These are phyloP conservation scores for Cephus pygmeus DNA, from an alignment of 2,888 invertebrate genomes.

Conservation along the genomic window DNA sequence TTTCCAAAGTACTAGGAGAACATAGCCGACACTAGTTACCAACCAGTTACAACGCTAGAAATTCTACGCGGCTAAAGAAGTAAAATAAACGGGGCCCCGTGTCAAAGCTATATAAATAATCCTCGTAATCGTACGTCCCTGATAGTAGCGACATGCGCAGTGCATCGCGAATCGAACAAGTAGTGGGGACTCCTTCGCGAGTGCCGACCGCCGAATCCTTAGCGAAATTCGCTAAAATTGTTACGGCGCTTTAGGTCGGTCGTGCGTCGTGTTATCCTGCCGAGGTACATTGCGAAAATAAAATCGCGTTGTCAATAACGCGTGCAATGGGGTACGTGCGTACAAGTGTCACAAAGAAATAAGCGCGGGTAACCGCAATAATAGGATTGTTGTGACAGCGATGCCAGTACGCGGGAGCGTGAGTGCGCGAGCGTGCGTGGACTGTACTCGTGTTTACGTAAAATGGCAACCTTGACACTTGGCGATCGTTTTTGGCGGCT, in stretches of 20 bases:
- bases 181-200: constrained; percentile 49
- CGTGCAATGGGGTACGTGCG: constrained; percentile 10
- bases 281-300: background rate
- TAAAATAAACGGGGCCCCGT: background rate
- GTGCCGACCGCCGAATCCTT: constrained; percentile 48
- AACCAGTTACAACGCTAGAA: background rate
- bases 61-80: background rate
- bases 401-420: constrained; percentile 25
- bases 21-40: background rate
- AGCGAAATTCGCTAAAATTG: constrained; percentile 37
- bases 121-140: constrained; percentile 28
- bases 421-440: constrained; percentile 17
- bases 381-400: constrained; percentile 55
- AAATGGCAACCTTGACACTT: constrained; percentile 64
- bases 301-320: background rate
- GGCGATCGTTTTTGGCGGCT: constrained; percentile 53
- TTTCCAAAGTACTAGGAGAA: background rate
- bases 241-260: constrained; percentile 5
- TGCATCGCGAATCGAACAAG: constrained; percentile 50
- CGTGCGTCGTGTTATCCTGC: background rate
- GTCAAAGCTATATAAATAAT: background rate
- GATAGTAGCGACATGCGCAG: constrained; percentile 46
- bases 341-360: constrained; percentile 40
- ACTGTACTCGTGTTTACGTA: constrained; percentile 31
- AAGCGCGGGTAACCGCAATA: constrained; percentile 38